Evolutionary conservation across 2,797 vertebrate genomes (phyloP).

Genomic region (Parauchenoglanis punctatus): DNA sequence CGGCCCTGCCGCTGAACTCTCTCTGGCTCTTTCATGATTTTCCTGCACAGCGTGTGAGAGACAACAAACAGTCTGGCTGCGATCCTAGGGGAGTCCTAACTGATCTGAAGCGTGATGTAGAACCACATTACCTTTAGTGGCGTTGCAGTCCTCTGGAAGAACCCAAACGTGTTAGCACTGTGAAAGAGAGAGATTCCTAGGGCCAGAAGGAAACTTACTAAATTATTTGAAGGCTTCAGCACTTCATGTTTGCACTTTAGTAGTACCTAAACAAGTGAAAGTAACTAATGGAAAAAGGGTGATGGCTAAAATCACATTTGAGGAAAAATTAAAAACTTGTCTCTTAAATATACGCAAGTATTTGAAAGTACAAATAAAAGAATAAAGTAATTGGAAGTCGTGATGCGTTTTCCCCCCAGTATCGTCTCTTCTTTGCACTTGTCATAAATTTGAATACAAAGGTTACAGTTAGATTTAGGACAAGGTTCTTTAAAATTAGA

Average conservation of each 20-base stretch:
- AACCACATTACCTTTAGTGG: slow-evolving; percentile 28
- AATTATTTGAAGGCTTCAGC: neutral
- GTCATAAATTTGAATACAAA: neutral
- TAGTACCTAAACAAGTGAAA: neutral
- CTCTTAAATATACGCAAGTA: neutral
- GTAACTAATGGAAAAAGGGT: no score
- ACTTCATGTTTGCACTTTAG: neutral
- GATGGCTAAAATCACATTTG: neutral
- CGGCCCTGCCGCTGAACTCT: slow-evolving; percentile 36
- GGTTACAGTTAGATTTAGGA: neutral
- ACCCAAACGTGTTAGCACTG: slow-evolving; percentile 36
- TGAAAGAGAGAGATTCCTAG: slow-evolving; percentile 50
- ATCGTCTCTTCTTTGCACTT: neutral
- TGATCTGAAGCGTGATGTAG: slow-evolving; percentile 52
- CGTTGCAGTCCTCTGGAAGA: slow-evolving; percentile 6
- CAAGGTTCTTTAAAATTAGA: neutral
- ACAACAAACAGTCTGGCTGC: slow-evolving; percentile 33
- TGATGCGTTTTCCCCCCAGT: neutral
- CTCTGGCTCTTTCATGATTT: slow-evolving; percentile 35
- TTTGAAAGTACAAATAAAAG: neutral
- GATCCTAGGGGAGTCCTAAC: slow-evolving; percentile 28
- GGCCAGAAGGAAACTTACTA: no score
- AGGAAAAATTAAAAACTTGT: neutral
- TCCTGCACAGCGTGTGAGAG: slow-evolving; percentile 23
- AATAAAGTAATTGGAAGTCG: no score